Evolutionary conservation across 1,140 invertebrate species (phyloP), one percentile per base, ranked within the genome.

Genomic region (Matsumurasca onukii): DNA sequence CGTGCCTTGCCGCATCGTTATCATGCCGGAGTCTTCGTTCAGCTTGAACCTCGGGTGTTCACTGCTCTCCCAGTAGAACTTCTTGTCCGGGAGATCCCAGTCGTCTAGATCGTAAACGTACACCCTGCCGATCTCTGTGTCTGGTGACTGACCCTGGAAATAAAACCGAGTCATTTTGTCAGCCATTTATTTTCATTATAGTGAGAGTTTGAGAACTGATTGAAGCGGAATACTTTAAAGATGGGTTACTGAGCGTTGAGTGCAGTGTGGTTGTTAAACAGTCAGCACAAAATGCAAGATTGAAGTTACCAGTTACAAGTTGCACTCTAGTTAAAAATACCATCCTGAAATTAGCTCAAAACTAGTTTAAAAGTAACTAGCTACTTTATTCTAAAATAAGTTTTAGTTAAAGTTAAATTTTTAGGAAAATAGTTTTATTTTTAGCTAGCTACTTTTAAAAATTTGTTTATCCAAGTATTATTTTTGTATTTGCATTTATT

Each of bases 61-160:
- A 59, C 86, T 80, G 52, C 85, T 85, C 76, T 94, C 91, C 92
- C 94, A 97, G 74, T 94, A 95, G 82, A 98, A 99, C 75, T 94
- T 95, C 77, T 99, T 99, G 77, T 98, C 96, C 0, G 93, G 92
- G 70, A 97, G 79, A 83, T 99, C 97, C 96, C 95, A 98, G 77
- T 98, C 97, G 79, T 99, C 97, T 51, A 95, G 81, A 82, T 99
- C 97, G 78, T 95, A 94, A 0, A 98, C 95, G 78, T 98, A 97
- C 1, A 98, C 96, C 69, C 94, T 84, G 27, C 97, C 97, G 70
- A 99, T 95, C 79, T 93, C 92, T 0, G 94, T 95, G 73, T 96
- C 91, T 1, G 92, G 93, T 70, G 93, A 90, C 80, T 94, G 89
- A 57, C 94, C 92, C 88, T 96, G 85, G 68, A 78, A 78, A 71